Percentiles rank a stretch among this genome's conserved stretches.
These are phyloP conservation scores for Phthorimaea operculella DNA, from an alignment of 1,140 invertebrate species.

Conservation along the genomic window DNA sequence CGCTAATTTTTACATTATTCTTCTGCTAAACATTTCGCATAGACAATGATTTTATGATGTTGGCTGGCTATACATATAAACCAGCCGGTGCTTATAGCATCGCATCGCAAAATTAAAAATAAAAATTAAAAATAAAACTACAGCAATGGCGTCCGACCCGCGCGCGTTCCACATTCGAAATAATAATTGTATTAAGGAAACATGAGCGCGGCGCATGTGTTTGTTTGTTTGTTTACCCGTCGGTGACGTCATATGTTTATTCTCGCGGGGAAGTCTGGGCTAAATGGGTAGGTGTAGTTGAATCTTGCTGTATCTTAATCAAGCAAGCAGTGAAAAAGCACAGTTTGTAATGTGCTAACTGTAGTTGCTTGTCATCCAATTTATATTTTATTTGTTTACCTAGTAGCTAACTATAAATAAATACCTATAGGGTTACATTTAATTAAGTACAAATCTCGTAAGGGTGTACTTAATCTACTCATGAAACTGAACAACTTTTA, in stretches of 20 bases:
- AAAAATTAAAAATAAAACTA: constrained; percentile 24
- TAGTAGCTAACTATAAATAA: too few relatives aligned
- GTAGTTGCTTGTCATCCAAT: not conserved
- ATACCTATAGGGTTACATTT: too few relatives aligned
- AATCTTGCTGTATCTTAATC: constrained; percentile 11
- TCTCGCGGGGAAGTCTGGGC: constrained; percentile 55
- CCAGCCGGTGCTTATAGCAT: constrained; percentile 6
- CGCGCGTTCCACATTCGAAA: constrained; percentile 61
- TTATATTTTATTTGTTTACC: too few relatives aligned
- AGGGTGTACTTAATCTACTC: too few relatives aligned
- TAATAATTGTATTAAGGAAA: constrained; percentile 69
- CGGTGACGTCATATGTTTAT: constrained; percentile 70
- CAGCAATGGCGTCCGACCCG: constrained; percentile 31
- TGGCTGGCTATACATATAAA: not conserved
- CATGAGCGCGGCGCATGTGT: constrained; percentile 68
- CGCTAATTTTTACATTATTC: constrained; percentile 10
- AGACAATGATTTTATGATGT: constrained; percentile 14
- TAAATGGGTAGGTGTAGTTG: constrained; percentile 4
- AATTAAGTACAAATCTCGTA: too few relatives aligned
- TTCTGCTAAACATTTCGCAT: constrained; percentile 14
- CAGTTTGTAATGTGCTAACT: constrained; percentile 5
- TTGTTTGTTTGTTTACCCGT: constrained; percentile 70
- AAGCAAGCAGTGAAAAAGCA: too few relatives aligned
- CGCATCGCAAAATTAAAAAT: constrained; percentile 43
- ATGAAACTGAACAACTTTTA: too few relatives aligned